phyloP scores from a whole-genome alignment of 2,797 vertebrate species.

The Lutjanus argentimaculatus region DNA sequence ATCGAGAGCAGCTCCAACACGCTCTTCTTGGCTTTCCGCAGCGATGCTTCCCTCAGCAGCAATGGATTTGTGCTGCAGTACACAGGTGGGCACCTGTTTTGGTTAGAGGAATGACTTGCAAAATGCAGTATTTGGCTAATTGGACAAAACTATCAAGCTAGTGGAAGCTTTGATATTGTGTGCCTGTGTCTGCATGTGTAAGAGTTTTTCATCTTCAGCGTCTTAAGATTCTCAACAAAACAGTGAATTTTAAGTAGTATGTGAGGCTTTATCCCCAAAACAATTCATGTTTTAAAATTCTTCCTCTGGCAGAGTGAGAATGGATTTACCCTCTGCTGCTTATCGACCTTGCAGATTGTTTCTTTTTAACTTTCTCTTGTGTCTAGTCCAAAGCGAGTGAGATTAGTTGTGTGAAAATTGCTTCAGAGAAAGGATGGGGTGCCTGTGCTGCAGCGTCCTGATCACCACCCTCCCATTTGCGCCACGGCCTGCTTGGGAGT shows the following conservation, averaged over 20 bases:
- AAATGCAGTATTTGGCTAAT: background rate
- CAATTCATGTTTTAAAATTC: conserved; percentile 59
- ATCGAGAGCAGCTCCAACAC: conserved; percentile 98
- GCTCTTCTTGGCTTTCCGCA: conserved; percentile 97
- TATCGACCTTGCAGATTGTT: conserved; percentile 74
- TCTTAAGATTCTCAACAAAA: conserved; percentile 42
- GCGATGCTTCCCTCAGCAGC: conserved; percentile 97
- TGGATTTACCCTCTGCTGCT: conserved; percentile 66
- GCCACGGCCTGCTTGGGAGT: conserved; percentile 41
- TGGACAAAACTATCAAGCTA: conserved; percentile 15
- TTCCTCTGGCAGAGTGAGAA: conserved; percentile 54
- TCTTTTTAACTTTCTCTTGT: conserved; percentile 66
- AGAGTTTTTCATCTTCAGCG: background rate
- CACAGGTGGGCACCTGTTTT: conserved; percentile 86
- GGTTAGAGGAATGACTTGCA: background rate
- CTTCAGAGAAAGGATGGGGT: conserved; percentile 55
- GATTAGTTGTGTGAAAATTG: conserved; percentile 70
- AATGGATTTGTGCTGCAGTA: conserved; percentile 96
- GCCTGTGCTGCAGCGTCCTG: conserved; percentile 43
- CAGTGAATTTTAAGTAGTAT: conserved; percentile 46
- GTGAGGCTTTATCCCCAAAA: conserved; percentile 47
- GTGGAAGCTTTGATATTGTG: background rate
- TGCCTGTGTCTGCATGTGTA: conserved; percentile 7
- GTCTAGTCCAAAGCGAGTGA: conserved; percentile 60
- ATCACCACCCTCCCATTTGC: conserved; percentile 49